Base-by-base conservation (phyloP, 2,113 vertebrate genomes). In the Otolemur garnettii region DNA sequence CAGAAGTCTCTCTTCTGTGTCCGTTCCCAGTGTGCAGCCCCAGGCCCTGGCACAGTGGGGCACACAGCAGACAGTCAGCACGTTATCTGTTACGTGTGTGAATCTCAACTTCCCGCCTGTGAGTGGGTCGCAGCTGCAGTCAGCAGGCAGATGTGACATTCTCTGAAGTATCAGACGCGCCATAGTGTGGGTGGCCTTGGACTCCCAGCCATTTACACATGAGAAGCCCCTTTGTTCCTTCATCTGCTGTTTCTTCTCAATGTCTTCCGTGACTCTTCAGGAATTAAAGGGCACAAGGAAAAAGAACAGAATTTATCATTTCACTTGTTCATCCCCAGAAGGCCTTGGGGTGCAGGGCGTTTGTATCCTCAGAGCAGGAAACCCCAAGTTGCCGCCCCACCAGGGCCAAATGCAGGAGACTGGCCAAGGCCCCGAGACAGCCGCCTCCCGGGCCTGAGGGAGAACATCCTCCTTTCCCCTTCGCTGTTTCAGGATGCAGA, bases 381-480 rank as follows among this genome's bases (percentile, higher is more conserved):
- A 35, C 33, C n/a, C 24, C 15, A 42, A 11, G 22, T 55, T 24
- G 7, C 4, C 19, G 15, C 30, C 30, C 18, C 28, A 33, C 17
- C 28, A 9, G 90, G 38, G 60, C 53, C 7, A 4, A 50, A 45
- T 10, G 33, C 3, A 17, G 50, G 57, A 57, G 12, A 62, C 4
- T 5, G 1, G 18, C 11, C 24, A 0, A 3, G 10, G 50, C 35
- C 15, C 10, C 1, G 38, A 5, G 4, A 28, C 5, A 9, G 53
- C 42, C 1, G 0, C 33, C 26, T 38, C 42, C 50, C 4, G 30
- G 17, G 35, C n/a, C 24, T 3, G 5, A 69, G 33, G 42, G 38
- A 57, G 24, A 28, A 14, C 18, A 4, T 1, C 13, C 6, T 24
- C 7, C 15, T 87, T 28, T 57, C 38, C 33, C 24, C 35, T 21